Percentiles rank a stretch among this genome's conserved stretches.
Conservation (phyloP, 2,113 vertebrate genomes). For the Eira barbara region DNA sequence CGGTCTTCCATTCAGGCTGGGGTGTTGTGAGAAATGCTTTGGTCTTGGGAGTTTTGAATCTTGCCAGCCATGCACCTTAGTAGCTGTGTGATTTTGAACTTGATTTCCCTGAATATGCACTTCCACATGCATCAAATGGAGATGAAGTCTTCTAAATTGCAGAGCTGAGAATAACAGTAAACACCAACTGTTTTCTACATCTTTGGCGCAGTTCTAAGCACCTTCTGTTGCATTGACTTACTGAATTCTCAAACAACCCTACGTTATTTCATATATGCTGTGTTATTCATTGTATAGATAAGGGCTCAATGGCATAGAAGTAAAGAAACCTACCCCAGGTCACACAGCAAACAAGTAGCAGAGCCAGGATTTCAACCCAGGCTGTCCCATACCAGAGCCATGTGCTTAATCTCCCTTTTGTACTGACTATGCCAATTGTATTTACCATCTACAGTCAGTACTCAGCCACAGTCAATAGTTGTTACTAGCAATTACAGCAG, state of each 20-base stretch:
- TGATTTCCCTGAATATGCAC: not conserved
- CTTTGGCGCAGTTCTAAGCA: not conserved
- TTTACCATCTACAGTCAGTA: not conserved
- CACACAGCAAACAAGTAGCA: not conserved
- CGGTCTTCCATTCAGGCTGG: not conserved
- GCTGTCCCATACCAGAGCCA: not conserved
- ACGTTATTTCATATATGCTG: not conserved
- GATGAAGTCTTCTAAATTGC: not conserved
- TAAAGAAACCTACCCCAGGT: not conserved
- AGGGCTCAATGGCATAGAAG: not conserved
- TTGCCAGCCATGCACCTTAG: not conserved
- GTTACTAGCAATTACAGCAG: not conserved
- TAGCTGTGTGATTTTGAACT: not conserved
- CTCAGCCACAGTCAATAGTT: not conserved
- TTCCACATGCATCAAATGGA: not conserved
- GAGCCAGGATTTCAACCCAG: not conserved
- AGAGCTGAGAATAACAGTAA: not conserved
- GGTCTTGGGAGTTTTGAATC: not conserved
- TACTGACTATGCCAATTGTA: not conserved
- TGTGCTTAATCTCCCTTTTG: not conserved
- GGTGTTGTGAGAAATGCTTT: not conserved
- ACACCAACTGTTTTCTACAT: not conserved
- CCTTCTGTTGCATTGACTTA: not conserved
- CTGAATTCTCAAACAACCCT: not conserved
- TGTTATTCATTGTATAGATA: not conserved